A percentile compares a stretch with the other conserved stretches of the same genome.
Evolutionary conservation across 2,888 invertebrate genomes (phyloP).

Genomic region (Rotaria socialis): DNA sequence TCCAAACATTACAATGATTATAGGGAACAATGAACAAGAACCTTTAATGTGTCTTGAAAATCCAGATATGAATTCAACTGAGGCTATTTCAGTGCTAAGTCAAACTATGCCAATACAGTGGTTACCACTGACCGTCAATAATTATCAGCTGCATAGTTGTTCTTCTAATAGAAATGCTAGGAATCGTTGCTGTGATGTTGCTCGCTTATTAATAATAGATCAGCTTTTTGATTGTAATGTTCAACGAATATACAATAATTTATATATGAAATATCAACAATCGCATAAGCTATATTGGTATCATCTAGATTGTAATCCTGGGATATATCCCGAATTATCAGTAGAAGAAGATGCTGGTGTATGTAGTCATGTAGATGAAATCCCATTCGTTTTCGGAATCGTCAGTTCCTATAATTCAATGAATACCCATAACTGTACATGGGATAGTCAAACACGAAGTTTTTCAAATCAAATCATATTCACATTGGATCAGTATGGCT

Average conservation of each 20-base stretch:
- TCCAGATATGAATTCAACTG: neutral
- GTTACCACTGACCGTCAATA: neutral
- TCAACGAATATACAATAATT: constrained; percentile 7
- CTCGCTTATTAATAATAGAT: neutral
- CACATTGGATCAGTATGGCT: constrained; percentile 17
- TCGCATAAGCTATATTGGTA: neutral
- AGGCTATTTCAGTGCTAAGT: neutral
- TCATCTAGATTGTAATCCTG: neutral
- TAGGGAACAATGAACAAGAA: neutral
- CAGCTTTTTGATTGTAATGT: neutral
- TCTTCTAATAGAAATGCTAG: neutral
- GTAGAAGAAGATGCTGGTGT: neutral
- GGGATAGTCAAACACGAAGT: neutral
- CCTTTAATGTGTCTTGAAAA: neutral
- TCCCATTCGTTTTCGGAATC: neutral
- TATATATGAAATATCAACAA: neutral
- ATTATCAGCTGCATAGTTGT: neutral
- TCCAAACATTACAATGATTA: neutral
- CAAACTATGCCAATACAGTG: no score
- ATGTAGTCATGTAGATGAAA: neutral
- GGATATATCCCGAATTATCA: neutral
- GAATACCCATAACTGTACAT: neutral
- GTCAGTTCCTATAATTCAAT: neutral
- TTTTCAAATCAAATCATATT: constrained; percentile 4
- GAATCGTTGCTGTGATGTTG: neutral